These are phyloP conservation scores for Theretra japonica DNA, from an alignment of 2,888 invertebrate genomes.

Conservation along the genomic window DNA sequence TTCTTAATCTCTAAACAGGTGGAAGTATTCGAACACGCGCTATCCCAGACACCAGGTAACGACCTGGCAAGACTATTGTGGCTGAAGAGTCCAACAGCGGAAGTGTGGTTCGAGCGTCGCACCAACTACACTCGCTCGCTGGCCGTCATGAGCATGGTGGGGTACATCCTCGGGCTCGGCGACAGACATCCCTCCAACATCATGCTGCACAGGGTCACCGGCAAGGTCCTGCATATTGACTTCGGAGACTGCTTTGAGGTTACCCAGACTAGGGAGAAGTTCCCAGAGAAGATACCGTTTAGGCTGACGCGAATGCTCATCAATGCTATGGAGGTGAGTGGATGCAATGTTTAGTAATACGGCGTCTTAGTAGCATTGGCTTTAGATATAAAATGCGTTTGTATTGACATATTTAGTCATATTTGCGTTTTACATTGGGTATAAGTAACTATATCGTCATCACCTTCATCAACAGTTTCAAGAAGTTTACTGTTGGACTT, in stretches of 20 bases:
- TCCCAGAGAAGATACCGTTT: conserved; percentile 99
- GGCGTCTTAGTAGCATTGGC: too few species aligned
- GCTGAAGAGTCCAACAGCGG: conserved; percentile 98
- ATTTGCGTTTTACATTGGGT: too few species aligned
- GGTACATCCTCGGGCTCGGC: conserved; percentile 98
- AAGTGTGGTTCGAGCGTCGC: conserved; percentile 99
- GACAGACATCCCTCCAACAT: conserved; percentile 99
- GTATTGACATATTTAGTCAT: too few species aligned
- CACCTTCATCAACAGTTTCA: too few species aligned
- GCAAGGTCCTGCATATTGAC: conserved; percentile 99
- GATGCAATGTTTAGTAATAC: not conserved
- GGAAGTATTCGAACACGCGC: conserved; percentile 98
- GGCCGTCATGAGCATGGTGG: conserved; percentile 99
- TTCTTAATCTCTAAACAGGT: conserved; percentile 68
- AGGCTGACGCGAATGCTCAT: conserved; percentile 98
- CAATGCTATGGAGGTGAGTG: conserved; percentile 94
- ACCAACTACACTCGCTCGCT: conserved; percentile 98
- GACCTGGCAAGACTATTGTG: conserved; percentile 96
- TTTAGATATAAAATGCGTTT: too few species aligned
- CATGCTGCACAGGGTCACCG: conserved; percentile 98
- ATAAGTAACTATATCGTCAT: too few species aligned
- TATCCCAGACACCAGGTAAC: conserved; percentile 97
- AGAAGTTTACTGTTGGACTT: too few species aligned
- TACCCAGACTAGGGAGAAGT: conserved; percentile 99
- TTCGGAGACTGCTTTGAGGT: conserved; percentile 99